Conservation (phyloP, 1,140 invertebrate species). For the Eueides isabella region DNA sequence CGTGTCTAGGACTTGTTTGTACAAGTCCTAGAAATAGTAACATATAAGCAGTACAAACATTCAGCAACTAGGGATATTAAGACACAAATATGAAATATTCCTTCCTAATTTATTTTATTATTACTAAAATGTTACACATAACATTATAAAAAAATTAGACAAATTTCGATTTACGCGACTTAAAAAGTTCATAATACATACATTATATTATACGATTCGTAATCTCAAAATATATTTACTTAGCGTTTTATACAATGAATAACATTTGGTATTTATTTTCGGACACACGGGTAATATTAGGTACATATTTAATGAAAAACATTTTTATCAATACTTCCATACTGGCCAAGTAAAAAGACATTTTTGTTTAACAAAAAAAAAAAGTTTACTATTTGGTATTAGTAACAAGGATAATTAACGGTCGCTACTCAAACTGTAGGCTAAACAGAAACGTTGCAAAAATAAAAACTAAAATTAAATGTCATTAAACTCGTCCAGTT, state of each 20-base stretch:
- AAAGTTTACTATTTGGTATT: conserved; percentile 25
- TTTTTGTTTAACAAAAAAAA: conserved; percentile 32
- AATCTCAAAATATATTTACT: conserved; percentile 72
- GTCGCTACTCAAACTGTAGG: neutral
- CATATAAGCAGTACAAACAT: too few relatives aligned
- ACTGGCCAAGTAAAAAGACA: conserved; percentile 48
- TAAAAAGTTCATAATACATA: conserved; percentile 61
- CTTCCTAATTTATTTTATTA: conserved; percentile 68
- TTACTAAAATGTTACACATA: conserved; percentile 75
- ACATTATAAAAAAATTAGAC: conserved; percentile 68
- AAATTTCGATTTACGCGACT: conserved; percentile 54
- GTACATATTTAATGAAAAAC: conserved; percentile 38
- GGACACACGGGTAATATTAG: conserved; percentile 17
- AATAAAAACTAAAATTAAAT: conserved; percentile 17
- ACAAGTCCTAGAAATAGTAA: too few relatives aligned
- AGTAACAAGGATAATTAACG: conserved; percentile 20
- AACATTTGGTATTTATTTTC: conserved; percentile 68
- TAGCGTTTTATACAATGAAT: conserved; percentile 65
- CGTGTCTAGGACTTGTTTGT: too few relatives aligned
- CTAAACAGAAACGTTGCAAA: neutral
- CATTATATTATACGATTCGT: conserved; percentile 64
- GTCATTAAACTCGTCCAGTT: conserved; percentile 50
- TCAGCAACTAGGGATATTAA: neutral
- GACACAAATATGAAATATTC: conserved; percentile 12
- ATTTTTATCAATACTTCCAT: conserved; percentile 51